A percentile compares a stretch with the other conserved stretches of the same genome.
These are phyloP conservation scores for Morinoia aosen DNA, from an alignment of 2,888 invertebrate genomes.

Conservation along the genomic window DNA sequence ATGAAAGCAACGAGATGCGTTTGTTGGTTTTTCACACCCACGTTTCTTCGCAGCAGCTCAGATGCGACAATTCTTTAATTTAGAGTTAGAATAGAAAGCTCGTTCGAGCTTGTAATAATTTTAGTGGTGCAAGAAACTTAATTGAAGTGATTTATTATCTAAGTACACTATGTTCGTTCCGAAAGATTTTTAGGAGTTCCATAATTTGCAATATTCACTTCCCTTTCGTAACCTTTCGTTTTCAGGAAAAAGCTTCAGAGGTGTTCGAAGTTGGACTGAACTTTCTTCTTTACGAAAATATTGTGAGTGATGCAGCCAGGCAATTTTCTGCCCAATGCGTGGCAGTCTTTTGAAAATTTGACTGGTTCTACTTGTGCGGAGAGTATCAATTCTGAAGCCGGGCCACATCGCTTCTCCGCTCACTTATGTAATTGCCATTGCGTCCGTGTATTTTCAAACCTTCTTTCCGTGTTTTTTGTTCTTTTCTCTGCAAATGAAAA, in stretches of 20 bases:
- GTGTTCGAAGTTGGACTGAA: neutral
- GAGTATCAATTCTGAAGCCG: neutral
- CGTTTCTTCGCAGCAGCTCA: neutral
- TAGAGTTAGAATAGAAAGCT: neutral
- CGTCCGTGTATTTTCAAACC: neutral
- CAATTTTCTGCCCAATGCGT: neutral
- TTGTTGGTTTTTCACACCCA: neutral
- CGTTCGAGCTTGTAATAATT: neutral
- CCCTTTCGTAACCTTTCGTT: neutral
- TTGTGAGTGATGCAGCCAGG: neutral
- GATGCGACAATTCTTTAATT: neutral
- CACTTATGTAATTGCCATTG: neutral
- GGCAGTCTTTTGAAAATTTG: neutral
- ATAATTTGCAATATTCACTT: neutral
- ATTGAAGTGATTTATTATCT: neutral
- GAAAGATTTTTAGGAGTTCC: neutral
- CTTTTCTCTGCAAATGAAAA: neutral
- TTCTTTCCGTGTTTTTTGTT: neutral
- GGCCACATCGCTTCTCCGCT: neutral
- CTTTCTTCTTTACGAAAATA: neutral
- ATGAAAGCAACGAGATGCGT: neutral
- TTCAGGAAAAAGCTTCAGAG: neutral
- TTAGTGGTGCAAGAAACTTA: neutral
- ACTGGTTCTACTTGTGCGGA: neutral
- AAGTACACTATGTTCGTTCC: neutral